These are phyloP conservation scores for Heteropelma amictum DNA, from an alignment of 2,888 invertebrate species.

Conservation along the genomic window DNA sequence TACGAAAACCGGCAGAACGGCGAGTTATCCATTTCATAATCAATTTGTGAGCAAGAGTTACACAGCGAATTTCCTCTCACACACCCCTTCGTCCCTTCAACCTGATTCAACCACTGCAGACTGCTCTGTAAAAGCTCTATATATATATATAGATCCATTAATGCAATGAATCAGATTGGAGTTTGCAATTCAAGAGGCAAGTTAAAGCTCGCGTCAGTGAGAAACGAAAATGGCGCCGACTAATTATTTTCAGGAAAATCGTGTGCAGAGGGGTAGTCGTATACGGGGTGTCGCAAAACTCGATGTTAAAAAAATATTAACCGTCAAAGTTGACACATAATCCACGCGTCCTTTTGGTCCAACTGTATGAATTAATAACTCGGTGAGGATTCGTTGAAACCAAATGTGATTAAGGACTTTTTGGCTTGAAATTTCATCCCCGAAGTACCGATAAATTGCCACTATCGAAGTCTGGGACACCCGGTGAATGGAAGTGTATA, in stretches of 20 bases:
- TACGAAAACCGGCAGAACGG: conserved; percentile 4
- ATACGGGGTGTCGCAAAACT: no score
- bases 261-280: not conserved
- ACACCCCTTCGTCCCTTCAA: not conserved
- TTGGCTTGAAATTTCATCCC: no score
- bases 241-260: conserved; percentile 54
- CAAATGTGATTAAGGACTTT: no score
- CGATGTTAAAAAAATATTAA: conserved; percentile 7
- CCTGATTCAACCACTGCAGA: conserved; percentile 6
- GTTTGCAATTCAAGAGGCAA: conserved; percentile 40
- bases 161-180: conserved; percentile 25
- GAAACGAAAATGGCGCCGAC: conserved; percentile 41
- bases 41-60: conserved; percentile 24
- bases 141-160: not conserved
- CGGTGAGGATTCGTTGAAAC: no score
- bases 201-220: conserved; percentile 39
- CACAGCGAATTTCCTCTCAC: not conserved
- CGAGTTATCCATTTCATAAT: not conserved
- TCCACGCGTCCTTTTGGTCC: no score
- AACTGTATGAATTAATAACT: no score
- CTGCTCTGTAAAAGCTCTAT: not conserved
- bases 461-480: no score
- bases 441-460: no score
- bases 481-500: not conserved
- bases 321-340: no score